phyloP scores from a whole-genome alignment of 1,140 invertebrate genomes.

The Thalassaphorura encarpata region DNA sequence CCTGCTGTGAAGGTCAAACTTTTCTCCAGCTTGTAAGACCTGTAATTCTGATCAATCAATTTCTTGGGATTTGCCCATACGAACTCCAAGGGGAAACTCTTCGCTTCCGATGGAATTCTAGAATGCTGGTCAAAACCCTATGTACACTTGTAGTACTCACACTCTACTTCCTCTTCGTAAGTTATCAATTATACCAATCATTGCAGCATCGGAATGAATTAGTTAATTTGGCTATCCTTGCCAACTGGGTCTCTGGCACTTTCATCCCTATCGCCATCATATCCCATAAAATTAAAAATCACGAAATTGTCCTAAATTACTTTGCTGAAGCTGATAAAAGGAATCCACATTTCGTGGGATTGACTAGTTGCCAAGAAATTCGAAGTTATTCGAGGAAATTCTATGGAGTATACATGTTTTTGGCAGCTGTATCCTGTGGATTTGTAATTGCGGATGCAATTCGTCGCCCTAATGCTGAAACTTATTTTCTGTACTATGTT shows the following conservation, averaged over 20 bases:
- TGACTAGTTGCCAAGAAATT: neutral
- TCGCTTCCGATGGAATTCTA: slow-evolving; percentile 5
- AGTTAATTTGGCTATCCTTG: slow-evolving; percentile 5
- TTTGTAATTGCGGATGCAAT: slow-evolving; percentile 1
- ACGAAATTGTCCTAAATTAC: slow-evolving; percentile 1
- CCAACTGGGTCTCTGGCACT: slow-evolving; percentile 5
- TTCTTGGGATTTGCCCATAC: slow-evolving; percentile 19
- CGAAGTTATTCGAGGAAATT: neutral
- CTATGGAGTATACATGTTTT: slow-evolving; percentile 8
- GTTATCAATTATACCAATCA: slow-evolving; percentile 2
- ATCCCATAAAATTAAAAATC: slow-evolving; percentile 1
- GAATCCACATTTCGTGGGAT: neutral
- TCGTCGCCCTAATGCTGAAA: slow-evolving; percentile 8
- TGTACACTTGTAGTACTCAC: slow-evolving; percentile 9
- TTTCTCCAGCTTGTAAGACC: slow-evolving; percentile 9
- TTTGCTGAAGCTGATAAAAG: neutral
- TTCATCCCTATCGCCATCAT: slow-evolving; percentile 6
- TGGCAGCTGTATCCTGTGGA: neutral
- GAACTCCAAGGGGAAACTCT: neutral
- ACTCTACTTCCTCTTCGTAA: slow-evolving; percentile 6
- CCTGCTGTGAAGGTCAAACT: too few species aligned
- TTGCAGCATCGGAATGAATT: neutral
- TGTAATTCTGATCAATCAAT: slow-evolving; percentile 11
- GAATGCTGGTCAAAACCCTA: slow-evolving; percentile 9
- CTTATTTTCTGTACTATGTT: slow-evolving; percentile 9